Evolutionary conservation across 2,797 vertebrate species (phyloP).

Genomic region (Hydrophis major): DNA sequence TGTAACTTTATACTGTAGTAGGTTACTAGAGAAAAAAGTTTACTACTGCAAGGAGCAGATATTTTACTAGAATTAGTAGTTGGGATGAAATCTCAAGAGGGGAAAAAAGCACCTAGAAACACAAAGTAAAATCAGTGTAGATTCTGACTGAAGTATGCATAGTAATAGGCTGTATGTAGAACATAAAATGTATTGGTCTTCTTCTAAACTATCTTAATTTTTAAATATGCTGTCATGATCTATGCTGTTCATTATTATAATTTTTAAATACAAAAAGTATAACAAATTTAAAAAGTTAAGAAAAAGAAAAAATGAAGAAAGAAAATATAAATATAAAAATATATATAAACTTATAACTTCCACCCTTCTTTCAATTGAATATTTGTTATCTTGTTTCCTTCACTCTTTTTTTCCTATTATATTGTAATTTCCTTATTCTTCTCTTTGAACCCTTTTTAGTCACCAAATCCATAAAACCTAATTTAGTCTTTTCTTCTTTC

Average conservation of each 20-base stretch:
- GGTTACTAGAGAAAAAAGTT: background rate
- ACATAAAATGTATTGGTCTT: background rate
- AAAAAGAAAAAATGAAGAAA: background rate
- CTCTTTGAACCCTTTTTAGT: background rate
- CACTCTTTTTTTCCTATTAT: background rate
- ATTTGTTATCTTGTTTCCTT: background rate
- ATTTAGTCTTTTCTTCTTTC: background rate
- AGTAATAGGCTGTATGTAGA: background rate
- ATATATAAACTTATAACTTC: background rate
- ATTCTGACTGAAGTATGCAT: background rate
- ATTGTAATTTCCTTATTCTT: background rate
- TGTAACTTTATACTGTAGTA: background rate
- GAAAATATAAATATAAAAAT: background rate
- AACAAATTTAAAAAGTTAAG: background rate
- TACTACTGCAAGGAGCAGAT: background rate
- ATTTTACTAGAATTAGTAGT: background rate
- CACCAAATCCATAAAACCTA: background rate
- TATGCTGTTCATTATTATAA: background rate
- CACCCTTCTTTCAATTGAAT: background rate
- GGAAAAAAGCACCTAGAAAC: background rate
- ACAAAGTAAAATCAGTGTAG: background rate
- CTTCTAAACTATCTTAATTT: background rate
- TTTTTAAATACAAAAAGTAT: background rate
- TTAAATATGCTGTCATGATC: background rate
- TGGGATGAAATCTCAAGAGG: background rate